phyloP scores from a whole-genome alignment of 30 jellyfish, hydroid and myxozoan genomes.

The Aurelia sp. region DNA sequence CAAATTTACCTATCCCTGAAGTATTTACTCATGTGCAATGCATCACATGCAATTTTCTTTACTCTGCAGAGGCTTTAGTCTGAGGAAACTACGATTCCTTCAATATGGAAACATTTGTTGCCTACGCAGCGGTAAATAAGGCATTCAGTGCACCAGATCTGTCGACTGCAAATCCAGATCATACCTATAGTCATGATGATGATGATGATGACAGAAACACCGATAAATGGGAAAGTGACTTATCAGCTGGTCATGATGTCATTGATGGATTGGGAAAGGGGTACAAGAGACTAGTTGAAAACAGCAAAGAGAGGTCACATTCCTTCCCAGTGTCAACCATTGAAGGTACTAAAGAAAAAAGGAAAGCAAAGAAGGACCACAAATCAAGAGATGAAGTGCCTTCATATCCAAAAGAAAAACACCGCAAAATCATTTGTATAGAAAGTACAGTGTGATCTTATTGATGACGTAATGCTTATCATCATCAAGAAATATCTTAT shows the following conservation, averaged over 20 bases:
- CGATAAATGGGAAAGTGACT: background rate
- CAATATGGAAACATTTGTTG: too few species aligned
- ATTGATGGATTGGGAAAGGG: slow-evolving; percentile 13
- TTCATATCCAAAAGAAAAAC: background rate
- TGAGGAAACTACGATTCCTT: too few species aligned
- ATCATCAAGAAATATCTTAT: too few species aligned
- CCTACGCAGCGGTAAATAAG: background rate
- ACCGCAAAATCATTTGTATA: background rate
- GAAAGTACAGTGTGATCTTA: slow-evolving; percentile 9
- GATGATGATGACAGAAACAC: background rate
- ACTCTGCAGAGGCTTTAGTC: too few species aligned
- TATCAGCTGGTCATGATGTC: background rate
- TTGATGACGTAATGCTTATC: too few species aligned
- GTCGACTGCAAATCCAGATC: background rate
- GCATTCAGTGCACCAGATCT: slow-evolving; percentile 1
- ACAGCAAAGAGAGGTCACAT: background rate
- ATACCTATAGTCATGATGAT: background rate
- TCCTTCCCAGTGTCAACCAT: slow-evolving; percentile 4
- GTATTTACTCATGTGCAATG: too few species aligned
- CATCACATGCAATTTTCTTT: too few species aligned
- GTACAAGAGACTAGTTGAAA: slow-evolving; percentile 6
- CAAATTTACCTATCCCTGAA: background rate
- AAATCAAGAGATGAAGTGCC: slow-evolving; percentile 9
- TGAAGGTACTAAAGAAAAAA: background rate
- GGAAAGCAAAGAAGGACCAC: background rate